Conservation (phyloP, 2,888 invertebrate species). For the Deilephila porcellus region DNA sequence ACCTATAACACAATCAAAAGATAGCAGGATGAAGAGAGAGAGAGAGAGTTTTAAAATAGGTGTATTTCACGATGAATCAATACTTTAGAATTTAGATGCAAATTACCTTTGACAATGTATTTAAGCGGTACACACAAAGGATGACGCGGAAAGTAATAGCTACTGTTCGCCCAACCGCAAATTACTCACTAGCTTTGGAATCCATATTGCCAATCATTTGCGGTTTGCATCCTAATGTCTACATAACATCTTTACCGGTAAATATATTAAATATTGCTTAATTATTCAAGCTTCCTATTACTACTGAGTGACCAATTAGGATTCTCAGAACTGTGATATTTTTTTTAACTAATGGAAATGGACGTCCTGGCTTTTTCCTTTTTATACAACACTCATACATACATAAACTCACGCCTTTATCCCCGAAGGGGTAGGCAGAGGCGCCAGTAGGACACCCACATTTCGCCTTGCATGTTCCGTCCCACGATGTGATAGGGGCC, state of each 20-base stretch:
- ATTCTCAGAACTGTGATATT: neutral
- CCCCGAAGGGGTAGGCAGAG: no score
- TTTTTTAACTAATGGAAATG: neutral
- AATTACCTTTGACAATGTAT: neutral
- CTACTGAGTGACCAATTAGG: no score
- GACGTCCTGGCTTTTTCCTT: no score
- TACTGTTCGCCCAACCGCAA: conserved; percentile 11
- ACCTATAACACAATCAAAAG: no score
- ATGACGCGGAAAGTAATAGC: neutral
- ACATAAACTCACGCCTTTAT: no score
- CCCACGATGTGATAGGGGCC: no score
- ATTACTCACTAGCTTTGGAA: conserved; percentile 22
- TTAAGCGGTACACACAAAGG: neutral
- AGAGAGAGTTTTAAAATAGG: no score
- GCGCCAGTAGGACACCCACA: no score
- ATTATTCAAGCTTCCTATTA: neutral
- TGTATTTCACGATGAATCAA: neutral
- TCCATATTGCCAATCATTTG: conserved; percentile 8
- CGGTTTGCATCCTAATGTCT: conserved; percentile 25
- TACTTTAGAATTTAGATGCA: neutral
- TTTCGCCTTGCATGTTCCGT: no score
- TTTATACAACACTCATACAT: no score
- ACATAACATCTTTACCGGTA: neutral
- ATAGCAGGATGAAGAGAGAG: no score
- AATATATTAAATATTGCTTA: neutral